Evolutionary conservation across 2,797 vertebrate species (phyloP), one percentile per base, ranked within the genome.

Genomic region (Hapalemur alaotrensis): DNA sequence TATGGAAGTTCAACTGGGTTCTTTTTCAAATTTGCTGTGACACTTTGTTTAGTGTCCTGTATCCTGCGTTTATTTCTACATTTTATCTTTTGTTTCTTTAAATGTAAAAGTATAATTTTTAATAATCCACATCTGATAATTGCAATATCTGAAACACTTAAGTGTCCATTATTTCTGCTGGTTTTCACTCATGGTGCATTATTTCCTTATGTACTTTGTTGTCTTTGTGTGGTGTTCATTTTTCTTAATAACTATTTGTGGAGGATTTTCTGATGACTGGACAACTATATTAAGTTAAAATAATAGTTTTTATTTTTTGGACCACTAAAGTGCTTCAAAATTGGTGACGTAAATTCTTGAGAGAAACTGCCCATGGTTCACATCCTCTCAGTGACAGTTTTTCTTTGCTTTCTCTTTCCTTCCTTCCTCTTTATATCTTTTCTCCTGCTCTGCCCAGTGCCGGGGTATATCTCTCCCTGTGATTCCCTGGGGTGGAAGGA

Each of bases 231-330:
- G 18, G 13, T 81, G 32, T 32, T 86, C 32, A 73, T 14, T 72
- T 81, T 25, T 3, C n/a, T 22, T 89, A 81, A 57, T 10, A 70
- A 4, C 43, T 78, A 0, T 70, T 8, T 61, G 30, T 67, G 20
- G 57, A 22, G 50, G 59, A 2, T 20, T 63, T 76, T 5, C 35
- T 63, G 28, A 70, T 43, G 17, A 91, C 15, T 23, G 43, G 92
- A 69, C 12, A 65, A 41, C 46, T 63, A 81, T 28, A 94, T 97
- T 91, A 96, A 94, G 28, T 52, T 75, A 76, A 87, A 72, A 63
- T 67, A 35, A 69, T 65, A 48, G 7, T 38, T 50, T 65, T 52
- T 73, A 48, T 61, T 50, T 82, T 70, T 87, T 81, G 38, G 17
- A 83, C 22, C 15, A 72, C 14, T 52, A 30, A 73, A 41, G 7